phyloP scores from a whole-genome alignment of 53 echinoderm and acorn worm genomes.

The Holothuria scabra region DNA sequence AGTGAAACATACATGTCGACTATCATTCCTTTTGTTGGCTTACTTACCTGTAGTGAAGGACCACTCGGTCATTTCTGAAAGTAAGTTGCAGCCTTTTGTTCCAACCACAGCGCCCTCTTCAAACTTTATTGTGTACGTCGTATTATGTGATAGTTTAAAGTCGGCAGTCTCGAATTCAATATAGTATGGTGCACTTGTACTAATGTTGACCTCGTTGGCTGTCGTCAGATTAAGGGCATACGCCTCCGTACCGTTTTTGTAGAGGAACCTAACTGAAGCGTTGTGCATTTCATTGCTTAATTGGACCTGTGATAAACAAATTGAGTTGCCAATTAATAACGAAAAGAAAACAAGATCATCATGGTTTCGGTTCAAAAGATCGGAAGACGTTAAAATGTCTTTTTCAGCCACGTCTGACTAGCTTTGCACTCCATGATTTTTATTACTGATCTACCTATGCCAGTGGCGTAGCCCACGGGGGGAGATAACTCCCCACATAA shows the following conservation, averaged over 20 bases:
- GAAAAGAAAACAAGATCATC: not conserved
- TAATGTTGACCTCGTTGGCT: not conserved
- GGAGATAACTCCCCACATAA: too few relatives aligned
- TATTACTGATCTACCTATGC: too few relatives aligned
- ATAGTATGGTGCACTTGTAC: not conserved
- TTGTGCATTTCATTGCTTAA: not conserved
- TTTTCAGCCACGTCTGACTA: too few relatives aligned
- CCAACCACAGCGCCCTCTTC: constrained; percentile 14
- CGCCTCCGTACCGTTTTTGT: constrained; percentile 16
- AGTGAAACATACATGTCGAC: too few relatives aligned
- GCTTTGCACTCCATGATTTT: too few relatives aligned
- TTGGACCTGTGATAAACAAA: not conserved
- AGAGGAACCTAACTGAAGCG: not conserved
- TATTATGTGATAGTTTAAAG: not conserved
- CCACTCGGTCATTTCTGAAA: constrained; percentile 13
- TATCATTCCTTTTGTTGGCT: too few relatives aligned
- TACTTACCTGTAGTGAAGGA: constrained; percentile 28
- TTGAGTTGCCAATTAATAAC: not conserved
- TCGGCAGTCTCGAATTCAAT: constrained; percentile 6
- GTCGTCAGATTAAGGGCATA: not conserved
- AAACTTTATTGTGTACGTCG: constrained; percentile 25
- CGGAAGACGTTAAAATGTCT: too few relatives aligned
- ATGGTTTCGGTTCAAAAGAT: too few relatives aligned
- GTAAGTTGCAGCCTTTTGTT: not conserved
- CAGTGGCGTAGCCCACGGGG: too few relatives aligned